Conservation (phyloP, 2,888 invertebrate species). For the Electrophaes corylata region DNA sequence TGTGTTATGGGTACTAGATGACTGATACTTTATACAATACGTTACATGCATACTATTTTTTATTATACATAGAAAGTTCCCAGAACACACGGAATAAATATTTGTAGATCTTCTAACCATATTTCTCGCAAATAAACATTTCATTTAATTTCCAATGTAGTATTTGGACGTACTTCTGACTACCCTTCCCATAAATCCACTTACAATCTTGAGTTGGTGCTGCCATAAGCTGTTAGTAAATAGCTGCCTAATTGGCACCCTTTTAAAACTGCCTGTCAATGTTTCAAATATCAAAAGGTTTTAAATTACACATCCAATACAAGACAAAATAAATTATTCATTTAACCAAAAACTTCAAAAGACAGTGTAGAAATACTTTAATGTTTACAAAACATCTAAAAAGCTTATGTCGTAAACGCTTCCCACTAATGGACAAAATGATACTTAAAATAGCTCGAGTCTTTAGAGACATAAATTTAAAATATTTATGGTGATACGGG, state of each 20-base stretch:
- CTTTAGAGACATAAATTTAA: conserved; percentile 51
- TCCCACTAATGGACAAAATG: conserved; percentile 53
- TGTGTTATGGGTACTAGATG: too few relatives aligned
- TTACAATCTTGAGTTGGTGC: too few relatives aligned
- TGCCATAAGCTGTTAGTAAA: too few relatives aligned
- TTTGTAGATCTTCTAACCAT: too few relatives aligned
- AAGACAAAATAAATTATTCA: conserved; percentile 38
- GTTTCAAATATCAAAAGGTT: conserved; percentile 37
- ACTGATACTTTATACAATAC: too few relatives aligned
- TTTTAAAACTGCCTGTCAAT: conserved; percentile 15
- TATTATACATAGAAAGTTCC: too few relatives aligned
- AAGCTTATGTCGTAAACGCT: conserved; percentile 44
- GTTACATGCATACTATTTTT: too few relatives aligned
- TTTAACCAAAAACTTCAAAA: conserved; percentile 47
- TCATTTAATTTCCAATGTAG: too few relatives aligned
- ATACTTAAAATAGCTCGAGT: conserved; percentile 54
- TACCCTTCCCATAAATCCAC: too few relatives aligned
- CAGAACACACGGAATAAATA: too few relatives aligned
- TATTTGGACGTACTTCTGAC: too few relatives aligned
- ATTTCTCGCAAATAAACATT: too few relatives aligned
- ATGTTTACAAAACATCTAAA: conserved; percentile 51
- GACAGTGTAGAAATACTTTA: conserved; percentile 39
- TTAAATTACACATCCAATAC: conserved; percentile 23
- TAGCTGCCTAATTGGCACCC: conserved; percentile 10
- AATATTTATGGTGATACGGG: conserved; percentile 21